These are phyloP conservation scores for Electrophaes corylata DNA, from an alignment of 2,888 invertebrate species.

Conservation along the genomic window DNA sequence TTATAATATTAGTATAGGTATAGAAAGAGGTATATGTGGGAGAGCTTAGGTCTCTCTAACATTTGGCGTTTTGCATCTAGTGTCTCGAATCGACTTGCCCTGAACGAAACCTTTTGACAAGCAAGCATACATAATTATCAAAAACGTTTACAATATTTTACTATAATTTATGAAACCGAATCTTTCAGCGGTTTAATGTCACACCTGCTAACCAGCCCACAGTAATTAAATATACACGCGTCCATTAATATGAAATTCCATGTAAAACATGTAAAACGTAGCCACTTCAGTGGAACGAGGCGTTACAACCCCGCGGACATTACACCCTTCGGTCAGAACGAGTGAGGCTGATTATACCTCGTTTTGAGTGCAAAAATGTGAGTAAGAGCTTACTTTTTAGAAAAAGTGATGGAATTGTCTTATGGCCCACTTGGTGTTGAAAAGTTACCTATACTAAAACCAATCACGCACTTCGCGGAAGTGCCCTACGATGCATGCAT, in stretches of 20 bases:
- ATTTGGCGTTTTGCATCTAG: no score
- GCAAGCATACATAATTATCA: no score
- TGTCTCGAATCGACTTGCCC: no score
- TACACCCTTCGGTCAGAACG: slow-evolving; percentile 10
- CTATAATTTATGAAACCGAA: not conserved
- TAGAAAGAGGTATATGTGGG: no score
- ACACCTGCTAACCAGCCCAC: slow-evolving; percentile 15
- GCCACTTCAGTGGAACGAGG: slow-evolving; percentile 7
- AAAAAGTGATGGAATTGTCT: no score
- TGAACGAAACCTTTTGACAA: no score
- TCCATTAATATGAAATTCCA: slow-evolving; percentile 27
- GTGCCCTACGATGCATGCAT: no score
- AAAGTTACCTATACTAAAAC: no score
- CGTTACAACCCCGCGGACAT: not conserved
- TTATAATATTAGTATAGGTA: no score
- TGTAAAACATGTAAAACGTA: slow-evolving; percentile 28
- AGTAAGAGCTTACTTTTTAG: slow-evolving; percentile 1
- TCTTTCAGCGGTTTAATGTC: slow-evolving; percentile 10
- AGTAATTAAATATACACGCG: slow-evolving; percentile 33
- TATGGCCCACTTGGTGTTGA: no score
- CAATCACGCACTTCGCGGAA: no score
- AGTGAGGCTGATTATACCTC: slow-evolving; percentile 2
- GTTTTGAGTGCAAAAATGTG: slow-evolving; percentile 13
- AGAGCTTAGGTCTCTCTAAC: no score
- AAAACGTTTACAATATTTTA: not conserved